Percentiles rank a stretch among this genome's conserved stretches.
phyloP scores from a whole-genome alignment of 2,113 vertebrate species.

The Cheilinus undulatus region DNA sequence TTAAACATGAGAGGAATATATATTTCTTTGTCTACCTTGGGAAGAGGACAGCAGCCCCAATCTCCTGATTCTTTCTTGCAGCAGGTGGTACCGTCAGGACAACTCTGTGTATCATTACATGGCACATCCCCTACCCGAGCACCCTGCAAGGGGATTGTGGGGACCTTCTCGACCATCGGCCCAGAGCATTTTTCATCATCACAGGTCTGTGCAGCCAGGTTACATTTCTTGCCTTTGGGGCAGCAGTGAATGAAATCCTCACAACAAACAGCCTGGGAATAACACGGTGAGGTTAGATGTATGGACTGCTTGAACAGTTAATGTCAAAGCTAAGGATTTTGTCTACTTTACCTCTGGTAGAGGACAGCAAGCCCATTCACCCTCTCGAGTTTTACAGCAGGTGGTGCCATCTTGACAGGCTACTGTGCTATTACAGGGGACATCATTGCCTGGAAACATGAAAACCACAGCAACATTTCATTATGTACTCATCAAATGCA shows the following conservation, averaged over 20 bases:
- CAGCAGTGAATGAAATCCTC: constrained; percentile 83
- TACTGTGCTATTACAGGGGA: constrained; percentile 38
- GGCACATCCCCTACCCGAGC: background rate
- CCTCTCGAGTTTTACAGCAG: constrained; percentile 55
- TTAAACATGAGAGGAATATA: background rate
- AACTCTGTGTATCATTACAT: constrained; percentile 73
- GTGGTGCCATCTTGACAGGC: constrained; percentile 61
- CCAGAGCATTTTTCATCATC: constrained; percentile 20
- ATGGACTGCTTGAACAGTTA: background rate
- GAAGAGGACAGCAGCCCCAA: constrained; percentile 78
- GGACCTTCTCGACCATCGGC: constrained; percentile 69
- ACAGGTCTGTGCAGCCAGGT: constrained; percentile 68
- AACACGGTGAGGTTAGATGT: background rate
- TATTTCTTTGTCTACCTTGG: constrained; percentile 25
- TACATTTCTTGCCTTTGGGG: constrained; percentile 77
- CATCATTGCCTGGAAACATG: constrained; percentile 21
- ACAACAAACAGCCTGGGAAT: constrained; percentile 85
- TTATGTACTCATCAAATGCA: too few relatives aligned
- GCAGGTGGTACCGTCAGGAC: constrained; percentile 80
- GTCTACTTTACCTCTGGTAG: constrained; percentile 43
- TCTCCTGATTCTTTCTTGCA: constrained; percentile 62
- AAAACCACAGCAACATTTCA: background rate
- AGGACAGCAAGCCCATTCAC: constrained; percentile 73
- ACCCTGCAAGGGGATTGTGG: constrained; percentile 19
- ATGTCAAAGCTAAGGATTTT: background rate